Base-by-base conservation (phyloP, 2,888 invertebrate genomes). In the Eupithecia exiguata region DNA sequence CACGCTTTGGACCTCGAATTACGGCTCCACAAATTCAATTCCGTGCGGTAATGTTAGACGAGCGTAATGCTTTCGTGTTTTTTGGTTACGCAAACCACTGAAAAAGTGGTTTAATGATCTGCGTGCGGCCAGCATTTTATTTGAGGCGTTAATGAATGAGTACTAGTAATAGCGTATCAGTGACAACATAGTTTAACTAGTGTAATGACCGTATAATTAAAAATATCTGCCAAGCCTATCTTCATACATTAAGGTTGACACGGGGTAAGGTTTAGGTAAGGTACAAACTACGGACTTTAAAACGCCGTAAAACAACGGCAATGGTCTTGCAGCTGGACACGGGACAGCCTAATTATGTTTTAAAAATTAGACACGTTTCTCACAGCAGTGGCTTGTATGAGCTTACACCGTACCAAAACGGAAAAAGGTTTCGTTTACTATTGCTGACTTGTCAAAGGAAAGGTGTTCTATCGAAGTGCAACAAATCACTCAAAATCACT, bases 71-170 rank as follows among this genome's bases (percentile, higher is more conserved):
- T 53, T 53, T 53, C 53, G 53, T 53, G 53, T 21, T 21, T 12
- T 21, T 53, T 53, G 49, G 21, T 21, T 53, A 53, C 10, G 7
- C 58, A 58, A 58, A 58, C 21, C 18, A 6, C 62, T 18, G 35
- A 35, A 62, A 61, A 62, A 62, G 46, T 21, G 36, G n/a, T 46
- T 46, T 63, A 43, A 62, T 12, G 40, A 40, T 40, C 43, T 62
- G 69, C 61, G 69, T 62, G 69, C 43, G 30, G 63, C 69, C 75
- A 69, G 77, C 80, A 83, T 87, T 85, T 84, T 84, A 84, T 82
- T 79, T 77, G 71, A 72, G 18, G 62, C 35, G 35, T 81, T 85
- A 85, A 87, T 87, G 82, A 86, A 86, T 84, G 80, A 83, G 81
- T 78, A 79, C 83, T 81, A 83, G 85, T 83, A n/a, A n/a, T n/a